phyloP scores from a whole-genome alignment of 2,113 vertebrate genomes.

The Sylvia atricapilla region DNA sequence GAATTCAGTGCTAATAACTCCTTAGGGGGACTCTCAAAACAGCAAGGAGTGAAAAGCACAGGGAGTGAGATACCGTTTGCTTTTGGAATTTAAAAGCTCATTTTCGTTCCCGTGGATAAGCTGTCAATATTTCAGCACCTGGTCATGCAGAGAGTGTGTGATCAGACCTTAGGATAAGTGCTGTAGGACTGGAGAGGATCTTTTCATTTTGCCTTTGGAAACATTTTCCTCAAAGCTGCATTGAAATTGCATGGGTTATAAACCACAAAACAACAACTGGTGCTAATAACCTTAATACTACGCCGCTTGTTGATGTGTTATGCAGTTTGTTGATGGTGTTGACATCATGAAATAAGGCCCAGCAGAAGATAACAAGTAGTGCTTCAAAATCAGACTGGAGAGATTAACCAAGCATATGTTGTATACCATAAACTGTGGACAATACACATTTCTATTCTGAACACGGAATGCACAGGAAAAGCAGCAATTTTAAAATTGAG shows the following conservation, averaged over 20 bases:
- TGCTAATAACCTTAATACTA: slow-evolving; percentile 50
- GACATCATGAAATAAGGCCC: slow-evolving; percentile 19
- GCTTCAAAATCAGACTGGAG: slow-evolving; percentile 34
- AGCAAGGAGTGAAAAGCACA: slow-evolving; percentile 12
- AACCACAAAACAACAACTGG: slow-evolving; percentile 19
- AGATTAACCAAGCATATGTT: slow-evolving; percentile 28
- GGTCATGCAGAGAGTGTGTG: not conserved
- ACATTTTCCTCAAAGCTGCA: slow-evolving; percentile 8
- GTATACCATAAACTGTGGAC: not conserved
- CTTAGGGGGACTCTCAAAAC: slow-evolving; percentile 19
- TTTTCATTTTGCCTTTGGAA: not conserved
- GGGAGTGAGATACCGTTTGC: slow-evolving; percentile 16
- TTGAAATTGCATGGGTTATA: not conserved
- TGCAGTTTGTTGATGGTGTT: slow-evolving; percentile 16
- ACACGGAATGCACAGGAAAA: not conserved
- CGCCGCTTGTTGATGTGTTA: not conserved
- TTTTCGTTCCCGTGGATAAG: slow-evolving; percentile 25
- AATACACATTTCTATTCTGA: not conserved
- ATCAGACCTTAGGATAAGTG: not conserved
- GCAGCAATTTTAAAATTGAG: not conserved
- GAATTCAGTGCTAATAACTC: slow-evolving; percentile 36
- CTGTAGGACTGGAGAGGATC: not conserved
- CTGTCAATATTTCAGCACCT: slow-evolving; percentile 13
- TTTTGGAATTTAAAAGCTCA: slow-evolving; percentile 10
- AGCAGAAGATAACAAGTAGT: not conserved